Evolutionary conservation across 2,113 vertebrate species (phyloP), one percentile per base, ranked within the genome.

Genomic region (Equus przewalskii): DNA sequence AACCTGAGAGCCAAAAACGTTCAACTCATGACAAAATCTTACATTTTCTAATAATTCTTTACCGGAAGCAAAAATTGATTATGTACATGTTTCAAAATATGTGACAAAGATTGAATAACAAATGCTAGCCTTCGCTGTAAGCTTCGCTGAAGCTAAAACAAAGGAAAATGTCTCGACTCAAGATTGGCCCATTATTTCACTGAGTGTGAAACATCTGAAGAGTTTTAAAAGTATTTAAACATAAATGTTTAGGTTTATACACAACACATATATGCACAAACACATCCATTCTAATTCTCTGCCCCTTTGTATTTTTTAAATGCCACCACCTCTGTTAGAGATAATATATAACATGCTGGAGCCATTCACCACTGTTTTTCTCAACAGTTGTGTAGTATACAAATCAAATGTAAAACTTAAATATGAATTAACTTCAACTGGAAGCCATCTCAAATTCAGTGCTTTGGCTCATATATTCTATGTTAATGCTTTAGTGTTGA

Each of bases 341-440:
- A 70, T 67, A 81, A 69, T 8, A 94, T 70, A 7, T 22, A 97
- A 62, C 46, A 91, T 88, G 96, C 97, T 75, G 89, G 85, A 80
- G 93, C 5, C 5, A 87, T 98, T 96, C 72, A 26, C 62, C 83
- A 93, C 58, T 85, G 86, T 75, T 96, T 94, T 90, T 89, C 18
- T n/a, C 72, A 69, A 91, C 49, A 54, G 75, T 9, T 49, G 58
- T 64, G 19, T 91, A 90, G 72, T 73, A 72, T 49, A 88, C 49
- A 78, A 96, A 65, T 69, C 78, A 96, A 87, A 91, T 46, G 79
- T 51, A 97, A 98, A 86, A 96, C 65, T 94, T 89, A 82, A 90
- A 46, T 73, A 80, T 62, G 54, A 84, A 85, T 87, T 67, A 91
- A 81, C n/a, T 90, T 96, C 84, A 76, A 46, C 3, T 10, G 24